Conservation (phyloP, 2,888 invertebrate genomes). For the Mesorhabditis sp. region DNA sequence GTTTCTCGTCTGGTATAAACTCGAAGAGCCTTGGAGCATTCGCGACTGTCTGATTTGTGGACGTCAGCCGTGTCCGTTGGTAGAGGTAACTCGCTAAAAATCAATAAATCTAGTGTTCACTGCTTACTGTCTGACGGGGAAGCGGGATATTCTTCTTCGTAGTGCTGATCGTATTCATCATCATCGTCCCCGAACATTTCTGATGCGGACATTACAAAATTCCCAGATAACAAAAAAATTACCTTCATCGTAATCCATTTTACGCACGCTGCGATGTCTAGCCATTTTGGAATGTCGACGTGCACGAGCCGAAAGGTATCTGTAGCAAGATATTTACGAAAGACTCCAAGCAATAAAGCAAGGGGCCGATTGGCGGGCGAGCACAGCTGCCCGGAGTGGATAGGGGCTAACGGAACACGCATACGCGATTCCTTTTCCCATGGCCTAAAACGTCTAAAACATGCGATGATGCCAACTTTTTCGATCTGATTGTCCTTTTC, state of each 20-base stretch:
- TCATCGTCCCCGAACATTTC: neutral
- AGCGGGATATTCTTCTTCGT: neutral
- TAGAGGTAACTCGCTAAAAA: conserved; percentile 41
- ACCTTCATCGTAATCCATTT: conserved; percentile 49
- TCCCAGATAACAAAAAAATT: conserved; percentile 5
- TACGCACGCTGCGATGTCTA: conserved; percentile 42
- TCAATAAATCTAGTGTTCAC: neutral
- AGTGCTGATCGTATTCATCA: neutral
- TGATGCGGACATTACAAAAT: neutral
- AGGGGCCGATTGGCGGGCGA: too few species aligned
- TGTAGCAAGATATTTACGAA: too few species aligned
- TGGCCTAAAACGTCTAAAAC: too few species aligned
- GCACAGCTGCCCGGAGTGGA: too few species aligned
- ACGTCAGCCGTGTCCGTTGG: conserved; percentile 26
- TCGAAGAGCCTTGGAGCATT: conserved; percentile 17
- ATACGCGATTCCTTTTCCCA: too few species aligned
- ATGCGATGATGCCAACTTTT: too few species aligned
- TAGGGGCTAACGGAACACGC: too few species aligned
- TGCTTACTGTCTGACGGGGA: neutral
- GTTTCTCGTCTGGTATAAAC: conserved; percentile 8
- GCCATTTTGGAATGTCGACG: conserved; percentile 30
- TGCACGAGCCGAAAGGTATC: too few species aligned
- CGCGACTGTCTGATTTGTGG: conserved; percentile 24
- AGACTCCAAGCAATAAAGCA: too few species aligned
- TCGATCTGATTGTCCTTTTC: too few species aligned